phyloP scores from a whole-genome alignment of 2,113 vertebrate genomes.

The Anser cygnoides region DNA sequence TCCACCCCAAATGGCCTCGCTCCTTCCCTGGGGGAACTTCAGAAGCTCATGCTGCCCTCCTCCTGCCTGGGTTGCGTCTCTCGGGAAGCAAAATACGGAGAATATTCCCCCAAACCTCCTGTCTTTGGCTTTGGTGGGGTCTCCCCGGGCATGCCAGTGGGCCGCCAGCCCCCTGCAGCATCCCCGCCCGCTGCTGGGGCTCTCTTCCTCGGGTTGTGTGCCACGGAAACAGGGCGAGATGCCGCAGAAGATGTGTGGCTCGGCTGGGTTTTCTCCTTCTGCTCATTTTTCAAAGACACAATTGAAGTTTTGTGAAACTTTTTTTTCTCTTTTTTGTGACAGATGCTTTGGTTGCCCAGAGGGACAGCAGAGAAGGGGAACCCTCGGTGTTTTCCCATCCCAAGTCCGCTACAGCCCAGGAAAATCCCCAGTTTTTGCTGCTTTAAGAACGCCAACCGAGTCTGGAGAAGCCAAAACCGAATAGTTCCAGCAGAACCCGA shows the following conservation, averaged over 20 bases:
- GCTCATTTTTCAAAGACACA: not conserved
- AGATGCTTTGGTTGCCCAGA: fast-evolving
- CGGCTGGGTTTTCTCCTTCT: not conserved
- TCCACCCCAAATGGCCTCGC: no score
- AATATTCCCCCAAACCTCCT: not conserved
- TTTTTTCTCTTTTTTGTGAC: not conserved
- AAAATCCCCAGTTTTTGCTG: not conserved
- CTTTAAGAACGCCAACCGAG: not conserved
- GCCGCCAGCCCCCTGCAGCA: not conserved
- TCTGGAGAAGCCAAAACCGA: not conserved
- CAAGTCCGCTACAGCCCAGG: not conserved
- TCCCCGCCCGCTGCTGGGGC: not conserved
- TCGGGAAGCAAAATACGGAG: not conserved
- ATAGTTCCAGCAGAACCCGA: not conserved
- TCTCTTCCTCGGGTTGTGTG: no score
- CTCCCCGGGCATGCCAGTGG: not conserved
- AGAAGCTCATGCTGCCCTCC: not conserved
- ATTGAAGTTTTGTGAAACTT: not conserved
- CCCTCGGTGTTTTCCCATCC: not conserved
- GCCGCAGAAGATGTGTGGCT: not conserved
- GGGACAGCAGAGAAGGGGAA: not conserved
- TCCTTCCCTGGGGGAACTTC: not conserved
- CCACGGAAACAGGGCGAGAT: no score
- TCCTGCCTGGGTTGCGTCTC: not conserved
- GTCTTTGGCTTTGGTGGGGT: not conserved